Evolutionary conservation across 2,113 vertebrate genomes (phyloP), one percentile per base, ranked within the genome.

Genomic region (Urocitellus parryii): DNA sequence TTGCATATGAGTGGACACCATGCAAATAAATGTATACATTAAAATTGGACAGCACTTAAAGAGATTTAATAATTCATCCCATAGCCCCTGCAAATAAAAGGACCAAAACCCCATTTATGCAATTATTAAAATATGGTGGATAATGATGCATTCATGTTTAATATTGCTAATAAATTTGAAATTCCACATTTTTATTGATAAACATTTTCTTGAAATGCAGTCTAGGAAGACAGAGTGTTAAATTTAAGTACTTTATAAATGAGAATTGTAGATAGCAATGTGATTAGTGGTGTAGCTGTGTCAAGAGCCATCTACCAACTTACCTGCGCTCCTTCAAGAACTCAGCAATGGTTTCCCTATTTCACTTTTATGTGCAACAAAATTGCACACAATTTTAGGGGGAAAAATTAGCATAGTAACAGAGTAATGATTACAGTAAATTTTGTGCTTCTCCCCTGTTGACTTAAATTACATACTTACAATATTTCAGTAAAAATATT

Each of bases 141-240:
- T 93, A 90, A 95, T 90, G 93, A 96, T 84, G 72, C 88, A 27
- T 88, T 94, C 90, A 25, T 88, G 61, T 79, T 96, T 96, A 96
- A 96, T 96, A 95, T 92, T 74, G 39, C 93, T 96, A 96, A 96
- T 97, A 96, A 97, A 97, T 96, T 95, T 92, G 84, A 88, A 96
- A 96, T 79, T 95, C 87, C 84, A 88, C 92, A 32, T 73, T 95
- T 97, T 96, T 95, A 95, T 95, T 95, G 96, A 94, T 91, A 95
- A 97, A 92, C 80, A 67, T 96, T 96, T 96, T 93, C 90, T 89
- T 93, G 87, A 95, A 93, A 88, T 96, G 96, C 56, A 77, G 77
- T 74, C 61, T 58, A 77, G 83, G 76, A 94, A 42, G 91, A 93
- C 72, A 87, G 93, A 90, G 82, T 72, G 76, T 90, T 97, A 95